Evolutionary conservation across 2,888 invertebrate species (phyloP), one percentile per base, ranked within the genome.

Genomic region (Conus canariensis): DNA sequence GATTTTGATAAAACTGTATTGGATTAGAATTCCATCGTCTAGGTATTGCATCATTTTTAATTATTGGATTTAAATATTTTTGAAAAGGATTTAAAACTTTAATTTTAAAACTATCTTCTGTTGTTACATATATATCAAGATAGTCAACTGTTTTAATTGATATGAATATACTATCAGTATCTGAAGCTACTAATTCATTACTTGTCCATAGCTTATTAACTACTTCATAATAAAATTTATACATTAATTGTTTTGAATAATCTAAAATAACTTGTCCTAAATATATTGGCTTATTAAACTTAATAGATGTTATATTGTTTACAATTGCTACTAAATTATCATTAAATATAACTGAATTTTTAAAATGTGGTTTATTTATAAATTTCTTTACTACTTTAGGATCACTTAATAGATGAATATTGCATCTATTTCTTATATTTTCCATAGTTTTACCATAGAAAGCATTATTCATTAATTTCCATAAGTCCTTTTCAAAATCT

Each of bases 361-460:
- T 94, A 92, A 88, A 94, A 92, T 88, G 96, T 96, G 80, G 95
- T 92, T 90, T 90, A 59, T 19, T 88, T 67, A 85, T 64, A 58
- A 19, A 96, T 95, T 94, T 96, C 96, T 93, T 96, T 96, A 94
- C 96, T 96, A 7, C 95, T 95, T 94, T 96, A 96, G 30, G 94
- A 93, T 91, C 93, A 64, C 9, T 59, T 45, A 90, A 77, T 90
- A 90, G 12, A 87, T 80, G 60, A 80, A 90, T 87, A 22, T 90
- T 9, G 83, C 30, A 19, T 87, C 90, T 87, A 60, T 60, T 59
- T 87, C 85, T 90, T 0, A 7, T 87, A n/a, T 85, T 64, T 64
- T 64, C 60, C 60, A 45, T 87, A 74, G 77, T 59, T 3, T 90
- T 89, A 59, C 89, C 83, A 89, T 89, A 95, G 83, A 95, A 93